phyloP scores from a whole-genome alignment of 1,140 invertebrate genomes.

The Lordiphosa mommai region DNA sequence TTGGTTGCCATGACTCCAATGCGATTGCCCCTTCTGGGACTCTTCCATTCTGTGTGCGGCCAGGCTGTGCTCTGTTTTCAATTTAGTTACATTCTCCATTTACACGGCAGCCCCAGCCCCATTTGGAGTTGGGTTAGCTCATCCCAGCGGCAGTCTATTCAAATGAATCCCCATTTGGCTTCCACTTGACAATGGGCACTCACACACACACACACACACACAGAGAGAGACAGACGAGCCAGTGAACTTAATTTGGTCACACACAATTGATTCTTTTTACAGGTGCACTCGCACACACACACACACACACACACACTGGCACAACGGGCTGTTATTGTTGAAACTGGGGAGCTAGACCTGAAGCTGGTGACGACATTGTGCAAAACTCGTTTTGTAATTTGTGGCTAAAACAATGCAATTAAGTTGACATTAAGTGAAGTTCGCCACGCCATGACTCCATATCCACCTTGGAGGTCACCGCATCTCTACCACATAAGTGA shows the following conservation, averaged over 20 bases:
- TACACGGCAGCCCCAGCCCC: constrained; percentile 13
- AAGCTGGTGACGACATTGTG: constrained; percentile 55
- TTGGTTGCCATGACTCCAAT: too few species aligned
- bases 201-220: constrained; percentile 5
- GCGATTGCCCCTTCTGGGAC: too few species aligned
- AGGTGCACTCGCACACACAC: constrained; percentile 29
- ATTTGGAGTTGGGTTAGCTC: not conserved
- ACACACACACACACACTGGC: too few species aligned
- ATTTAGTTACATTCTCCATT: constrained; percentile 58
- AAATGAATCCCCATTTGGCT: constrained; percentile 72
- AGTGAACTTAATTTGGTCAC: constrained; percentile 75
- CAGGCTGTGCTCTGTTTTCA: constrained; percentile 41
- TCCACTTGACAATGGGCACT: constrained; percentile 65
- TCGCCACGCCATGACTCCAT: constrained; percentile 15
- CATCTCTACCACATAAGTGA: constrained; percentile 13
- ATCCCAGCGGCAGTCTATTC: constrained; percentile 54
- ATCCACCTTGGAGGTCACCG: constrained; percentile 35
- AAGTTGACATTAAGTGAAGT: constrained; percentile 76
- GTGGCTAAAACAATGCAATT: constrained; percentile 75
- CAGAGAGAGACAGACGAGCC: constrained; percentile 27
- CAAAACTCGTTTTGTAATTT: constrained; percentile 73
- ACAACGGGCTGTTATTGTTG: constrained; percentile 39
- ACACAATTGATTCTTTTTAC: constrained; percentile 76
- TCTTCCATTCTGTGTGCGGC: too few species aligned
- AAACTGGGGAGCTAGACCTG: constrained; percentile 11